Base-by-base conservation (phyloP, 2,113 vertebrate genomes). In the Amazona guildingii region DNA sequence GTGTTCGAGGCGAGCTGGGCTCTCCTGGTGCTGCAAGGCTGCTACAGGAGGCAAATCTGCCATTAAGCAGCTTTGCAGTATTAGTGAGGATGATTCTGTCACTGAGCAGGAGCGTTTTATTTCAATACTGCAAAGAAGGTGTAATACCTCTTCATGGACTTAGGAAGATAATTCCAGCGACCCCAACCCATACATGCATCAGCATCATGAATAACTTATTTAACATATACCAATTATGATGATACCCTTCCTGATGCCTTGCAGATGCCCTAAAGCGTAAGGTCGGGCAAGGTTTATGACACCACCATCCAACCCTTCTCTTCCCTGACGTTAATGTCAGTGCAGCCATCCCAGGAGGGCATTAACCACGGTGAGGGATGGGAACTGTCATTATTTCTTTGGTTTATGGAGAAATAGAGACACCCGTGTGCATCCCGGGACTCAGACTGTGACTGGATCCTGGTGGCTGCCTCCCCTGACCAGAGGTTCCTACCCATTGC, bases 201-300 rank as follows among this genome's bases (percentile, higher is more conserved):
- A 11, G 39, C 7, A 28, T 20, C 52, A 19, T 2, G 28, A 52
- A 39, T 20, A 27, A 27, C 8, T 41, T 79, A 59, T 31, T 54
- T 19, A 13, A 8, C 9, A 2, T 4, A 5, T 2, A 17, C 13
- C 1, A 1, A 12, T 8, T 15, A 11, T 4, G 20, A 9, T 1
- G 1, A 24, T 33, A 3, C 39, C 25, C 23, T 28, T 67, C n/a
- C 66, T 17, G 14, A n/a, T 15, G 35, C 54, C 61, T 17, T 10
- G 33, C 41, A 18, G 46, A 4, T 12, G 19, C 43, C n/a, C 49
- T 33, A 41, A 17, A 24, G 25, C 1, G 1, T 9, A 27, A 27
- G 28, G 43, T 14, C 37, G 1, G 37, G 3, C 25, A 5, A 74
- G 16, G n/a, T 25, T 64, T 41, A 3, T 2, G 21, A 14, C 6